Conservation (phyloP, 2,113 vertebrate genomes). For the Alces alces region DNA sequence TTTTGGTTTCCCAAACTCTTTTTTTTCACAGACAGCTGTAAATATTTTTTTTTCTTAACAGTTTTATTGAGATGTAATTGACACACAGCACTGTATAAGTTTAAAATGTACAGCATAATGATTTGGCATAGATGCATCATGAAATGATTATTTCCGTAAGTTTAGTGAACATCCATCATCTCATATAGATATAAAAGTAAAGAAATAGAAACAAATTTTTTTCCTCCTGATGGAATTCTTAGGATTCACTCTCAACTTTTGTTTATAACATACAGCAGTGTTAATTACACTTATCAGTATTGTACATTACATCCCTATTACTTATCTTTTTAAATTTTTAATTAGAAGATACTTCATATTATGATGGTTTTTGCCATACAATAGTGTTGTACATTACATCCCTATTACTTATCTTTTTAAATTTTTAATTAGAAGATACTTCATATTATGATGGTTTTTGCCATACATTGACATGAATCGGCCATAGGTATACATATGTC, state of each 20-base stretch:
- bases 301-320: background rate
- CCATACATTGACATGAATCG: background rate
- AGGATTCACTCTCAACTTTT: background rate
- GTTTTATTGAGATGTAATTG: background rate
- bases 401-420: background rate
- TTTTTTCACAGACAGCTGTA: background rate
- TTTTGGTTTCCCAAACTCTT: background rate
- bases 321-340: background rate
- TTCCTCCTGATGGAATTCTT: background rate
- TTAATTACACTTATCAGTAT: background rate
- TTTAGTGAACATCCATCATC: background rate
- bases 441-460: background rate
- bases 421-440: background rate
- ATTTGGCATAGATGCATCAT: background rate
- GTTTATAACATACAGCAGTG: background rate
- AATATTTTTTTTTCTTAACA: background rate
- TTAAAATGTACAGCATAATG: background rate
- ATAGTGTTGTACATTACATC: background rate
- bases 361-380: no score
- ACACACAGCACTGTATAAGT: background rate
- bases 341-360: background rate
- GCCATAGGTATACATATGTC: background rate
- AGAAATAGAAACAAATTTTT: background rate
- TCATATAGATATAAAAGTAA: background rate
- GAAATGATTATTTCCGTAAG: background rate